phyloP scores from a whole-genome alignment of 1,140 invertebrate species.

The Cylas formicarius region DNA sequence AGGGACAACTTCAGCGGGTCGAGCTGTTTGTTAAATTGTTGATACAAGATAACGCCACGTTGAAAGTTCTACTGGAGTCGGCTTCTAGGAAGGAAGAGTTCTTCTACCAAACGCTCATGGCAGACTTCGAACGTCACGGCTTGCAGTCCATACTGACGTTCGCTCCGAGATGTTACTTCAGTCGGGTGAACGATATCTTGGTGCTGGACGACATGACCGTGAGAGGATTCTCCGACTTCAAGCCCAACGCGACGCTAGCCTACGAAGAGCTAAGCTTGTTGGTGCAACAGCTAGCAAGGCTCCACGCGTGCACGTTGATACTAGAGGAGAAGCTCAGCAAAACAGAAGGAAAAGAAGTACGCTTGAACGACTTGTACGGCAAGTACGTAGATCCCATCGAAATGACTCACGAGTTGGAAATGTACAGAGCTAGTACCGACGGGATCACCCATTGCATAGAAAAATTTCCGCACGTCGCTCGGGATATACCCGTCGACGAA shows the following conservation, averaged over 20 bases:
- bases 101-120: slow-evolving; percentile 7
- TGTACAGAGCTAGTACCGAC: too few relatives aligned
- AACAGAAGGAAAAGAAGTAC: background rate
- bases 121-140: background rate
- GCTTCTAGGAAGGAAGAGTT: slow-evolving; percentile 14
- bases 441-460: too few relatives aligned
- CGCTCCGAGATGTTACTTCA: slow-evolving; percentile 13
- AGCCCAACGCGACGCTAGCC: slow-evolving; percentile 2
- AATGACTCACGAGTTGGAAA: too few relatives aligned
- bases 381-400: slow-evolving; percentile 11
- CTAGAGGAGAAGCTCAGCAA: slow-evolving; percentile 9
- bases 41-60: background rate
- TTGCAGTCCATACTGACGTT: slow-evolving; percentile 9
- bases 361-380: slow-evolving; percentile 1
- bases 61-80: background rate
- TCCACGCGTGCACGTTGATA: slow-evolving; percentile 7
- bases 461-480: too few relatives aligned
- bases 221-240: background rate
- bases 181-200: background rate
- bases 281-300: slow-evolving; percentile 7
- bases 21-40: slow-evolving; percentile 10
- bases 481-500: too few relatives aligned
- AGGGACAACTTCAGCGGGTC: background rate
- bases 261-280: background rate
- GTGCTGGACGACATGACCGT: slow-evolving; percentile 9